Percentiles rank a stretch among this genome's conserved stretches.
Evolutionary conservation across 2,888 invertebrate genomes (phyloP).

Genomic region (Folsomia manolachei): DNA sequence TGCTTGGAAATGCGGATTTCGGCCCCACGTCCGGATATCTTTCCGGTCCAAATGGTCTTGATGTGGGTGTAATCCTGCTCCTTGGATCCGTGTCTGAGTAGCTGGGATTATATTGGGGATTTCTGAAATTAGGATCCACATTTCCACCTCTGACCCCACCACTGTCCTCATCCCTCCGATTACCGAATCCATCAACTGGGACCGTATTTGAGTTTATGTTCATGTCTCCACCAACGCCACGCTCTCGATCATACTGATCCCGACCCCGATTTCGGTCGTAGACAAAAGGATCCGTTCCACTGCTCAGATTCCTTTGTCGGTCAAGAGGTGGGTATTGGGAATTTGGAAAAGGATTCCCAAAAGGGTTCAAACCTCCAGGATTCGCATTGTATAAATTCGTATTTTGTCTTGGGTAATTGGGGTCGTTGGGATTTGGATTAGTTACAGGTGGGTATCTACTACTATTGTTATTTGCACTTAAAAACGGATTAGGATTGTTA

Average conservation of each 20-base stretch:
- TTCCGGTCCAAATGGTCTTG: not conserved
- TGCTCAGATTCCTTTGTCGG: not conserved
- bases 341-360: not conserved
- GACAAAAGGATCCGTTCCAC: not conserved
- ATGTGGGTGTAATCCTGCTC: not conserved
- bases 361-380: not conserved
- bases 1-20: slow-evolving; percentile 9
- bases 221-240: not conserved
- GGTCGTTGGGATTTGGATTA: not conserved
- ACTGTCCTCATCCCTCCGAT: slow-evolving; percentile 8
- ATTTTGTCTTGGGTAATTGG: not conserved
- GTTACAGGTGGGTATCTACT: not conserved
- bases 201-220: slow-evolving; percentile 14
- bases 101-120: not conserved
- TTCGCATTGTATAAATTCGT: not conserved
- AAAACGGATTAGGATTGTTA: not conserved
- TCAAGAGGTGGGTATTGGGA: not conserved
- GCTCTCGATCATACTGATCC: slow-evolving; percentile 1
- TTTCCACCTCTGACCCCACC: not conserved
- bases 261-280: not conserved
- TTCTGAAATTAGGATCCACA: not conserved
- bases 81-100: not conserved
- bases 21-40: slow-evolving; percentile 13
- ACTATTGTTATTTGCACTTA: not conserved
- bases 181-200: slow-evolving; percentile 9